Conservation (phyloP, 2,888 invertebrate genomes). For the Ypsolopha sequella region DNA sequence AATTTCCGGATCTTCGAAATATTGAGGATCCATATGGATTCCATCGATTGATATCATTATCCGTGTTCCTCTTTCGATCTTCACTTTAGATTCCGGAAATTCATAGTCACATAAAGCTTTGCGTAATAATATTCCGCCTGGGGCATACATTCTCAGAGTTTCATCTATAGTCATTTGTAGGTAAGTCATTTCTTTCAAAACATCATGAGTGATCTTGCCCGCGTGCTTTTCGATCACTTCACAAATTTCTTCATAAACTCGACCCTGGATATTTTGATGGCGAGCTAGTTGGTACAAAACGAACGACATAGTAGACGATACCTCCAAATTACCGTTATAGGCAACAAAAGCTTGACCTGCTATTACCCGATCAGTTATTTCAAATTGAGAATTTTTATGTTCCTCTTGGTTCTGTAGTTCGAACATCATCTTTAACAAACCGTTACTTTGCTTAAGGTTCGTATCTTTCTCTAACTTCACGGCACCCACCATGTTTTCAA, state of each 20-base stretch:
- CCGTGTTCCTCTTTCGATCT: slow-evolving; percentile 30
- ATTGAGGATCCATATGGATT: slow-evolving; percentile 44
- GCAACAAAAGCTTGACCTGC: slow-evolving; percentile 50
- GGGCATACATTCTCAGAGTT: slow-evolving; percentile 52
- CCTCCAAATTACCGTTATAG: slow-evolving; percentile 53
- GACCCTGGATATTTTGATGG: slow-evolving; percentile 40
- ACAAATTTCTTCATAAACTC: slow-evolving; percentile 21
- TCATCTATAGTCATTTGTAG: slow-evolving; percentile 27
- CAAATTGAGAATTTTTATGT: slow-evolving; percentile 11
- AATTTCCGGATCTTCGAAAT: slow-evolving; percentile 45
- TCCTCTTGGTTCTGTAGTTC: slow-evolving; percentile 9
- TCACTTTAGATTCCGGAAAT: slow-evolving; percentile 35
- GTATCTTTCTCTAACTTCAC: slow-evolving; percentile 7
- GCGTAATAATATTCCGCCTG: slow-evolving; percentile 40
- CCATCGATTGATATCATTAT: slow-evolving; percentile 34
- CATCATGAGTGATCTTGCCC: slow-evolving; percentile 21
- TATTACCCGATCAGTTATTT: slow-evolving; percentile 31
- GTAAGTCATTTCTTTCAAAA: slow-evolving; percentile 23
- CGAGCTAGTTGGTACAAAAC: slow-evolving; percentile 36
- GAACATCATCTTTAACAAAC: slow-evolving; percentile 12
- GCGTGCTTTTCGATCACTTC: slow-evolving; percentile 15
- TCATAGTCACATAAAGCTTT: slow-evolving; percentile 30
- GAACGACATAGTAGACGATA: slow-evolving; percentile 43
- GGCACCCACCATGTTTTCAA: slow-evolving; percentile 7
- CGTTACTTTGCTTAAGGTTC: slow-evolving; percentile 5